These are phyloP conservation scores for Clistopyga incitator DNA, from an alignment of 2,888 invertebrate species.

Conservation along the genomic window DNA sequence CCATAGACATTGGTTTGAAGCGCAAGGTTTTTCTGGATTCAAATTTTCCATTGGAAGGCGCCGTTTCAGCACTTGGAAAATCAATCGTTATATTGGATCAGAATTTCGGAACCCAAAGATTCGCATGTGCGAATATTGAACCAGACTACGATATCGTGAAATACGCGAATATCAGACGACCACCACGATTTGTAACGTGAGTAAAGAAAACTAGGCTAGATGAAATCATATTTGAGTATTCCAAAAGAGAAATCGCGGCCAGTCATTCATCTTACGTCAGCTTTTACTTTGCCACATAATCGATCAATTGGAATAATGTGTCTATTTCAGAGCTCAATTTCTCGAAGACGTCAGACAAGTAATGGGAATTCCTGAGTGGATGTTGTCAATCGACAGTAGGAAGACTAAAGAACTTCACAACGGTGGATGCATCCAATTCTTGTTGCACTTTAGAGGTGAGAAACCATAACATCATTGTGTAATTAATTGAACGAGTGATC, in stretches of 20 bases:
- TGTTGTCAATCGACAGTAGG: conserved; percentile 93
- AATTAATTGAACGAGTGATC: neutral
- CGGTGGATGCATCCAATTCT: conserved; percentile 93
- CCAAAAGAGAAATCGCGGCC: too few relatives aligned
- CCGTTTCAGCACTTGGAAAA: conserved; percentile 91
- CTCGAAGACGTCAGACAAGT: conserved; percentile 92
- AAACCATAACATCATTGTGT: neutral
- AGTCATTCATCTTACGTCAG: too few relatives aligned
- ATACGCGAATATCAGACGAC: conserved; percentile 94
- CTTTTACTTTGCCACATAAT: neutral
- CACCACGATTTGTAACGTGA: conserved; percentile 95
- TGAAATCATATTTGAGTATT: neutral
- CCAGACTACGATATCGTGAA: conserved; percentile 96
- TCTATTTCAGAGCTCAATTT: conserved; percentile 90
- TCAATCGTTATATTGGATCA: conserved; percentile 94
- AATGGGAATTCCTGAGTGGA: conserved; percentile 96
- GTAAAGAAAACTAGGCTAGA: conserved; percentile 74
- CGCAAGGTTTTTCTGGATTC: conserved; percentile 93
- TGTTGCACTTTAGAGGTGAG: conserved; percentile 92
- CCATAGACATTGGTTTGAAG: conserved; percentile 92
- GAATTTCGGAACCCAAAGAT: conserved; percentile 89
- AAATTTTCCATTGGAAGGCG: conserved; percentile 94
- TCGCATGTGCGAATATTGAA: conserved; percentile 96
- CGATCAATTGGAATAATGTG: neutral
- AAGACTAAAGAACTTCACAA: conserved; percentile 91